phyloP scores from a whole-genome alignment of 35 echinoderm and acorn worm species.

The Ophiothrix spiculata region DNA sequence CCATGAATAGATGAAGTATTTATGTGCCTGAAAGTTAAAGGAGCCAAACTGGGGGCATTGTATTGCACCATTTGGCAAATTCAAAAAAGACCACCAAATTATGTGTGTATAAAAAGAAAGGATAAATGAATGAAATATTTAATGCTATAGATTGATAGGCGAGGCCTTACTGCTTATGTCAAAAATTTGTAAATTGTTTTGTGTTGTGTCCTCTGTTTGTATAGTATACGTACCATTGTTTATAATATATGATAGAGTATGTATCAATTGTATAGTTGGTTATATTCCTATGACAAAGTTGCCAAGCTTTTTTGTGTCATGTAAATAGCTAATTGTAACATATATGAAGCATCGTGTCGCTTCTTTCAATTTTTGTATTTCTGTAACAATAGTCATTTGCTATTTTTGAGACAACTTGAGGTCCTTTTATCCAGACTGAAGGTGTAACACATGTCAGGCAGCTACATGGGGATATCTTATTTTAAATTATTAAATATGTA shows the following conservation, averaged over 20 bases:
- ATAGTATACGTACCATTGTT: not conserved
- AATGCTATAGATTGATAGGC: not conserved
- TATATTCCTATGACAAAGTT: not conserved
- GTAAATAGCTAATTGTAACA: not conserved
- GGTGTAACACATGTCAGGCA: no score
- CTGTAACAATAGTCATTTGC: no score
- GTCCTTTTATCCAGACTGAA: no score
- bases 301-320: not conserved
- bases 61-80: no score
- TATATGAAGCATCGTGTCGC: not conserved
- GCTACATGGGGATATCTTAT: no score
- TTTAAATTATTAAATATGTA: no score
- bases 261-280: not conserved
- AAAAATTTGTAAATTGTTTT: not conserved
- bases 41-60: no score
- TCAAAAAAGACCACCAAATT: not conserved
- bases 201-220: not conserved
- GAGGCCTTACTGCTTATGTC: not conserved
- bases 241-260: not conserved
- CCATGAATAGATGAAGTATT: no score
- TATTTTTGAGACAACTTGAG: no score
- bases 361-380: not conserved
- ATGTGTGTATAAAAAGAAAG: not conserved
- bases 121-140: not conserved
- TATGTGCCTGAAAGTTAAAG: not conserved